phyloP scores from a whole-genome alignment of 1,140 invertebrate species.

The Bombus consobrinus region DNA sequence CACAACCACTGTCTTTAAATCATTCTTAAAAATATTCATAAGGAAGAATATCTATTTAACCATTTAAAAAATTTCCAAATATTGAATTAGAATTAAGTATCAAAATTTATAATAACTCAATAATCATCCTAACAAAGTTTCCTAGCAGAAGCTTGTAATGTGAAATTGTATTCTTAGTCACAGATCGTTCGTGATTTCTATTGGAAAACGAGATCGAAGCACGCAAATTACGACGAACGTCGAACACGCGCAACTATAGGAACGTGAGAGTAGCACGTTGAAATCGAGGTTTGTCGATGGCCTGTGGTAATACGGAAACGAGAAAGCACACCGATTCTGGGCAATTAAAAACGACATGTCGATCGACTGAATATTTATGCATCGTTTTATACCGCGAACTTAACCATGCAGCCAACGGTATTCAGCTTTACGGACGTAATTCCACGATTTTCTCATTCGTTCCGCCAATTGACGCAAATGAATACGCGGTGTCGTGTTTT shows the following conservation, averaged over 20 bases:
- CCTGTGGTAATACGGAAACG: constrained; percentile 28
- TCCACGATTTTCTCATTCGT: neutral
- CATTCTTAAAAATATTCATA: no score
- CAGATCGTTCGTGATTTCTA: neutral
- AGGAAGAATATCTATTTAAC: no score
- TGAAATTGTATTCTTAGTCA: neutral
- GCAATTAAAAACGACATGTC: constrained; percentile 49
- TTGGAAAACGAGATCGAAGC: neutral
- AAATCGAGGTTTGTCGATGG: constrained; percentile 14
- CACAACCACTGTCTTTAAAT: no score
- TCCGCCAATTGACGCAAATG: neutral
- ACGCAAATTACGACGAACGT: neutral
- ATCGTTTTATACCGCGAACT: constrained; percentile 13
- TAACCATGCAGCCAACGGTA: neutral
- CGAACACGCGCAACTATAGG: neutral
- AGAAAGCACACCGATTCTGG: constrained; percentile 28
- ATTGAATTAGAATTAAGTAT: no score
- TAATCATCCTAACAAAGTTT: neutral
- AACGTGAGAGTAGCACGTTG: neutral
- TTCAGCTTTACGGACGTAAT: neutral
- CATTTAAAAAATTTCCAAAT: no score
- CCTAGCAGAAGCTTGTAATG: neutral
- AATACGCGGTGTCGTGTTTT: no score
- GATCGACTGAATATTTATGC: constrained; percentile 58
- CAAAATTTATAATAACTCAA: no score